Conservation (phyloP, 2,888 invertebrate genomes). For the Acronicta alni region DNA sequence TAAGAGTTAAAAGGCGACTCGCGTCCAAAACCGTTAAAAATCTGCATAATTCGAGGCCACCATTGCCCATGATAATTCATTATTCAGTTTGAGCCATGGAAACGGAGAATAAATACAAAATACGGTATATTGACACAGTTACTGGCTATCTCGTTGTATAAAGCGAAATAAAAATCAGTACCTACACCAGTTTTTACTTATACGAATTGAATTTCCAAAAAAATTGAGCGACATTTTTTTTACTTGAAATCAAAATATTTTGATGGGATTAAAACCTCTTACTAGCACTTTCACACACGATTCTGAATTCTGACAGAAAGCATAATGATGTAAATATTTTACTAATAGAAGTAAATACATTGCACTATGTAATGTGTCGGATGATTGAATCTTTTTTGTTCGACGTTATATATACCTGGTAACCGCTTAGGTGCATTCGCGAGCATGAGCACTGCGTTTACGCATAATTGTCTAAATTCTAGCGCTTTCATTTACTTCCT, state of each 20-base stretch:
- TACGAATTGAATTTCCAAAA: no score
- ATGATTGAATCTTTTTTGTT: slow-evolving; percentile 1
- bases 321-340: not conserved
- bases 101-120: slow-evolving; percentile 53
- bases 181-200: no score
- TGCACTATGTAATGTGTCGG: not conserved
- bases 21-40: slow-evolving; percentile 45
- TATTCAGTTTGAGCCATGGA: slow-evolving; percentile 57
- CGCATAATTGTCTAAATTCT: not conserved
- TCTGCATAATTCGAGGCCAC: slow-evolving; percentile 55
- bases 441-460: not conserved
- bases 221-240: no score
- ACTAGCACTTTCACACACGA: not conserved
- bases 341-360: not conserved
- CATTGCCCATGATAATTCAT: slow-evolving; percentile 56
- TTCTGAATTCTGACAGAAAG: not conserved
- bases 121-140: slow-evolving; percentile 64
- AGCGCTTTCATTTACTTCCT: not conserved
- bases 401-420: not conserved
- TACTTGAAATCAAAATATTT: no score
- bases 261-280: no score
- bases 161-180: slow-evolving; percentile 19
- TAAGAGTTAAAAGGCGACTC: slow-evolving; percentile 32
- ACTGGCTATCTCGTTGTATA: slow-evolving; percentile 14
- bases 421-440: not conserved